These are phyloP conservation scores for Pilophorus perplexus DNA, from an alignment of 2,888 invertebrate genomes.

Conservation along the genomic window DNA sequence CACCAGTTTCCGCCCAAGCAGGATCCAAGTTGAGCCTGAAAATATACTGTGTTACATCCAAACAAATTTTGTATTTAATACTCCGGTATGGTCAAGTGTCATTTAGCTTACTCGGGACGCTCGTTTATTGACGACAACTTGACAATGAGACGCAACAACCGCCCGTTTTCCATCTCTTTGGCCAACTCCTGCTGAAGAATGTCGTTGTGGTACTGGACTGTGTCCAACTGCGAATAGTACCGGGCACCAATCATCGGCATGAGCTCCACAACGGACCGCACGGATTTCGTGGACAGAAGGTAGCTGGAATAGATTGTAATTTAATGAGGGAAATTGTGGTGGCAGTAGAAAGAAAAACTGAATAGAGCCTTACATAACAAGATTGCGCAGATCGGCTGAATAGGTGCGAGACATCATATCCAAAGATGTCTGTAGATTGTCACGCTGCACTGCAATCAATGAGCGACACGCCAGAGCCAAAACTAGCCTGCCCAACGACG, in stretches of 20 bases:
- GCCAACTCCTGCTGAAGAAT: conserved; percentile 85
- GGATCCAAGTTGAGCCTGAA: conserved; percentile 85
- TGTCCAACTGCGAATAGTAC: conserved; percentile 94
- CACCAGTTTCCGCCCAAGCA: conserved; percentile 96
- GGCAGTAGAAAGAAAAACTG: neutral
- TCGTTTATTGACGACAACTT: conserved; percentile 95
- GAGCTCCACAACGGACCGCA: conserved; percentile 86
- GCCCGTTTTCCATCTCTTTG: conserved; percentile 92
- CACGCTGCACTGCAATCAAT: conserved; percentile 78
- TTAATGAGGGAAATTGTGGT: neutral
- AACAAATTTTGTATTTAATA: too few relatives aligned
- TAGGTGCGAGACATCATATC: conserved; percentile 87
- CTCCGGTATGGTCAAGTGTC: too few relatives aligned
- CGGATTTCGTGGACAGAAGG: conserved; percentile 64
- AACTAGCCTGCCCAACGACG: conserved; percentile 85
- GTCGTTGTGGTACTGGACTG: conserved; percentile 82
- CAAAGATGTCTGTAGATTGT: conserved; percentile 83
- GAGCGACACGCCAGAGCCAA: conserved; percentile 92
- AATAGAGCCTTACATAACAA: conserved; percentile 80
- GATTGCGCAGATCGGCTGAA: conserved; percentile 89
- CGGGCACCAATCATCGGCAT: conserved; percentile 99
- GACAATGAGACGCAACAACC: conserved; percentile 83
- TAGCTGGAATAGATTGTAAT: conserved; percentile 60
- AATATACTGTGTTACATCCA: too few relatives aligned
- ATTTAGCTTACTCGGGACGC: conserved; percentile 81